A percentile compares a stretch with the other conserved stretches of the same genome.
phyloP scores from a whole-genome alignment of 1,140 invertebrate genomes.

The Scaptomyza hsui region DNA sequence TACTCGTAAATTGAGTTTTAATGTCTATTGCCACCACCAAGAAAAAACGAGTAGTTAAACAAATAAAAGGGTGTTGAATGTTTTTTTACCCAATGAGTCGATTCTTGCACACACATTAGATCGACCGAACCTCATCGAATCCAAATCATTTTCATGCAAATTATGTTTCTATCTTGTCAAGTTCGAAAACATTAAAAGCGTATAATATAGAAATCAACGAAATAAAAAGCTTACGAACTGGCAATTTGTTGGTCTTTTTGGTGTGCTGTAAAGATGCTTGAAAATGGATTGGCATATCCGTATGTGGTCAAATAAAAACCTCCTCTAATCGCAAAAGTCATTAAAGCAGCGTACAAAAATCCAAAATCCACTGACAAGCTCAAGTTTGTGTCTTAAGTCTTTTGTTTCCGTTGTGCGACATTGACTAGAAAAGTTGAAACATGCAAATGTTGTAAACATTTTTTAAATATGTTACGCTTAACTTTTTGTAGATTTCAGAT shows the following conservation, averaged over 20 bases:
- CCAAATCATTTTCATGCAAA: slow-evolving; percentile 72
- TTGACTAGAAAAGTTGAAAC: slow-evolving; percentile 63
- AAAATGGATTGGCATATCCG: slow-evolving; percentile 20
- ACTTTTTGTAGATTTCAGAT: too few relatives aligned
- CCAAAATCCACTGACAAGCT: slow-evolving; percentile 10
- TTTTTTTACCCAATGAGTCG: slow-evolving; percentile 44
- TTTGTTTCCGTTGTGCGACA: slow-evolving; percentile 64
- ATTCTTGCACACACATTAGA: slow-evolving; percentile 57
- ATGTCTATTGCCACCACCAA: slow-evolving; percentile 52
- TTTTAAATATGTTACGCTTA: background rate
- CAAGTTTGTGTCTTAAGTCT: slow-evolving; percentile 74
- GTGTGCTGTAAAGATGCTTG: slow-evolving; percentile 50
- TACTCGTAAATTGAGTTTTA: slow-evolving; percentile 75
- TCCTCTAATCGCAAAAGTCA: slow-evolving; percentile 66
- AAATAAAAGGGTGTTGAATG: slow-evolving; percentile 42
- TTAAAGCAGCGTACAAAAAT: slow-evolving; percentile 41
- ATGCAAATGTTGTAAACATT: background rate
- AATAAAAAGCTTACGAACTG: slow-evolving; percentile 25
- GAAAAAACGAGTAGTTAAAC: slow-evolving; percentile 22
- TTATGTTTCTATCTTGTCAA: slow-evolving; percentile 66
- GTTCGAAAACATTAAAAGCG: slow-evolving; percentile 75
- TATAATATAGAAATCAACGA: slow-evolving; percentile 41
- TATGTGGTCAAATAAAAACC: slow-evolving; percentile 31
- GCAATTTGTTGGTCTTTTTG: slow-evolving; percentile 10
- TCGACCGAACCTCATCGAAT: slow-evolving; percentile 3